Evolutionary conservation across 2,888 invertebrate genomes (phyloP), one percentile per base, ranked within the genome.

Genomic region (Clostera curtula): DNA sequence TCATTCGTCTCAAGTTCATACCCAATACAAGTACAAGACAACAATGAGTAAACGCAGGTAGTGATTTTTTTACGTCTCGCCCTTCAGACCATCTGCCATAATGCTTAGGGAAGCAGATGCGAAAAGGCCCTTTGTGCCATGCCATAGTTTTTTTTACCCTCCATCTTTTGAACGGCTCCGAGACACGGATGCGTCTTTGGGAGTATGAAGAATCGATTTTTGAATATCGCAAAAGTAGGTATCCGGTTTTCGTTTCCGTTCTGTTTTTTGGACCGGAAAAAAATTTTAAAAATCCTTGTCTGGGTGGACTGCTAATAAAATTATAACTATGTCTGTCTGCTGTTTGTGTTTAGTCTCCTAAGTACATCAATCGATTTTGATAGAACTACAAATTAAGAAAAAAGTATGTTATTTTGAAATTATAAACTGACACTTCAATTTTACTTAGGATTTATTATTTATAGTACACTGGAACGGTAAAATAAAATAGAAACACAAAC

Each of bases 51-150:
- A 36, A 50, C 40, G 62, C 73, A 75, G 75, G 75, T 75, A 75
- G 64, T 55, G 59, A 61, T 73, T 74, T 74, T 69, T 70, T 74
- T 26, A 31, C 57, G 40, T 43, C 36, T 47, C 48, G 42, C 40
- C 52, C 58, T 49, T 51, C 38, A 55, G 49, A 55, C 58, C 76
- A 76, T 71, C 76, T 75, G 75, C 63, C 58, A 56, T 58, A 53
- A 52, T 55, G 39, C 47, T 30, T 63, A 63, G 70, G 66, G 65
- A 57, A 60, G 75, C 77, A 77, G 77, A 75, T 77, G 77, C 59
- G 59, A 65, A 57, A 49, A 58, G 53, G 40, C 36, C 61, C 62
- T 63, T 74, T 72, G 63, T 70, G 29, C 27, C 34, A 43, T 40
- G 43, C 43, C 51, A 37, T 37, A 33, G 46, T 52, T 64, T 68